Evolutionary conservation across 2,888 invertebrate species (phyloP).

Genomic region (Ceriagrion tenellum): DNA sequence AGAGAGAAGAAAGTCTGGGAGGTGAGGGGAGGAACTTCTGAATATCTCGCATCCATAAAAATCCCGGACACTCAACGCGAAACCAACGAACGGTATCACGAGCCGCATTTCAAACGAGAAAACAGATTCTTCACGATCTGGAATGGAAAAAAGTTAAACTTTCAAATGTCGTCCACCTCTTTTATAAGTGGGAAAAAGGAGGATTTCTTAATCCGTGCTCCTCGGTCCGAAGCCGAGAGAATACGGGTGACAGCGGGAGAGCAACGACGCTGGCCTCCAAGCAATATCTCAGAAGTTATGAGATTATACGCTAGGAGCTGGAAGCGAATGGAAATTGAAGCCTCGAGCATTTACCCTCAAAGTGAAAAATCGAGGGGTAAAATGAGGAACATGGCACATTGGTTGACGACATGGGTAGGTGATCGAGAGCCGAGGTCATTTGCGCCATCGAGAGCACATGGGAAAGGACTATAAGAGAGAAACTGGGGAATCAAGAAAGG

Average conservation of each 20-base stretch:
- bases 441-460: too few species aligned
- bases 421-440: too few species aligned
- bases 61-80: not conserved
- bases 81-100: not conserved
- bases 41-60: conserved; percentile 1
- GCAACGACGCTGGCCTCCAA: not conserved
- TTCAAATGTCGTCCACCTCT: conserved; percentile 7
- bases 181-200: not conserved
- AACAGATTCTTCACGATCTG: conserved; percentile 26
- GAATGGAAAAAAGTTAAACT: not conserved
- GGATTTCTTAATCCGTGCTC: not conserved
- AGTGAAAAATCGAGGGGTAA: too few species aligned
- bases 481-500: too few species aligned
- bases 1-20: not conserved
- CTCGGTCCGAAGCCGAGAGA: not conserved
- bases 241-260: not conserved
- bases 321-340: too few species aligned
- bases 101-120: conserved; percentile 26
- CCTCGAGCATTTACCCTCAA: too few species aligned
- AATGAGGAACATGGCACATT: too few species aligned
- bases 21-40: not conserved
- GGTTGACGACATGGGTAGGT: too few species aligned
- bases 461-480: too few species aligned
- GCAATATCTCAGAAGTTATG: not conserved
- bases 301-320: too few species aligned